A percentile compares a stretch with the other conserved stretches of the same genome.
These are phyloP conservation scores for Cygnus olor DNA, from an alignment of 2,797 vertebrate genomes.

Conservation along the genomic window DNA sequence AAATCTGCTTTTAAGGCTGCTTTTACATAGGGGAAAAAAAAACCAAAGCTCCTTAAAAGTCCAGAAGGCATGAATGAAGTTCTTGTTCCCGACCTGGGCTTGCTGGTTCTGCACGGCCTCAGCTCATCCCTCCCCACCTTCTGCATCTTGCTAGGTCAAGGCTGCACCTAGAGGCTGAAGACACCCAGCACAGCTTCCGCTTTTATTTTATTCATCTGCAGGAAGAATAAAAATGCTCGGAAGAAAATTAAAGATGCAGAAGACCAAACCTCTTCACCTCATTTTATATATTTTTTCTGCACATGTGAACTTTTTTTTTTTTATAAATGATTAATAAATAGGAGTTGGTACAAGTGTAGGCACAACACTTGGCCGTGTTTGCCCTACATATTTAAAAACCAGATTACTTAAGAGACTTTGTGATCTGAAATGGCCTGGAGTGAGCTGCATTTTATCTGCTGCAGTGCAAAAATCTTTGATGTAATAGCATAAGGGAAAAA, in stretches of 20 bases:
- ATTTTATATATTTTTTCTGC: not conserved
- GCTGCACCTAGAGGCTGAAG: not conserved
- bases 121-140: no score
- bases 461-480: not conserved
- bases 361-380: not conserved
- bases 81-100: not conserved
- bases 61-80: not conserved
- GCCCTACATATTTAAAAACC: not conserved
- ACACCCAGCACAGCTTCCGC: not conserved
- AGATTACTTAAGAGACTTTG: not conserved
- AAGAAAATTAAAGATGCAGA: not conserved
- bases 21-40: not conserved
- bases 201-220: not conserved
- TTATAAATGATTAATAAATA: not conserved
- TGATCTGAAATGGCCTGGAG: not conserved
- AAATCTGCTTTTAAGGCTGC: fast-evolving
- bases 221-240: not conserved
- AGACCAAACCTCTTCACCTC: not conserved
- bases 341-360: not conserved
- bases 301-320: not conserved
- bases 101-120: no score
- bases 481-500: not conserved
- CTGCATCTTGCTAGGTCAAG: not conserved
- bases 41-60: not conserved
- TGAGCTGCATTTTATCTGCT: not conserved